These are phyloP conservation scores for Camelus dromedarius DNA, from an alignment of 2,113 vertebrate species.

Conservation along the genomic window DNA sequence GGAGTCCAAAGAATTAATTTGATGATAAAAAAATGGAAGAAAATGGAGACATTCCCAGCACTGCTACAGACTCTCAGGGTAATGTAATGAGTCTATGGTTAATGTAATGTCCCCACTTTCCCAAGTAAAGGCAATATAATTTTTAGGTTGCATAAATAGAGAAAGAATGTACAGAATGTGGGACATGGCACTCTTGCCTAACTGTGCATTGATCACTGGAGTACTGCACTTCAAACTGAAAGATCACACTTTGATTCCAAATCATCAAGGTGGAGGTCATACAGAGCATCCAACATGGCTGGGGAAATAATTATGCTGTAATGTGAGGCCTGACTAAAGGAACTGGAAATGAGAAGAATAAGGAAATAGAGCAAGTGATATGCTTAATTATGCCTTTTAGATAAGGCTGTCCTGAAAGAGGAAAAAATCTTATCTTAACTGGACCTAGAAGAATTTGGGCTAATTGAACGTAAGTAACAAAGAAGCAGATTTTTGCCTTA, in stretches of 20 bases:
- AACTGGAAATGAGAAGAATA: neutral
- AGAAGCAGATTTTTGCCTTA: neutral
- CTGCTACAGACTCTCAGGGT: neutral
- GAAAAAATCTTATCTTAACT: neutral
- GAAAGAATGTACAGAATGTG: neutral
- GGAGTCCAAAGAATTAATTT: neutral
- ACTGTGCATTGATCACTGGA: neutral
- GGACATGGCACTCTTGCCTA: neutral
- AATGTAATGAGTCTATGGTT: neutral
- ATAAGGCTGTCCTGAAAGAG: neutral
- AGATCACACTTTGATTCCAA: neutral
- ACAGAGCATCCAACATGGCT: neutral
- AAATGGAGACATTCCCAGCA: neutral
- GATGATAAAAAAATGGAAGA: neutral
- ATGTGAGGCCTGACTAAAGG: neutral
- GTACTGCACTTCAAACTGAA: neutral
- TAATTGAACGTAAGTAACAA: neutral
- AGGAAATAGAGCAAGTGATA: neutral
- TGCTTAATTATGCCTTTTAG: neutral
- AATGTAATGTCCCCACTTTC: neutral
- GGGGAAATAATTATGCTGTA: neutral
- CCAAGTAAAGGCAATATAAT: neutral
- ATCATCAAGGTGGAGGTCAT: neutral
- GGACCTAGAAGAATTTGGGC: neutral
- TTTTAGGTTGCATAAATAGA: neutral